Evolutionary conservation across 2,113 vertebrate species (phyloP).

Genomic region (Excalfactoria chinensis): DNA sequence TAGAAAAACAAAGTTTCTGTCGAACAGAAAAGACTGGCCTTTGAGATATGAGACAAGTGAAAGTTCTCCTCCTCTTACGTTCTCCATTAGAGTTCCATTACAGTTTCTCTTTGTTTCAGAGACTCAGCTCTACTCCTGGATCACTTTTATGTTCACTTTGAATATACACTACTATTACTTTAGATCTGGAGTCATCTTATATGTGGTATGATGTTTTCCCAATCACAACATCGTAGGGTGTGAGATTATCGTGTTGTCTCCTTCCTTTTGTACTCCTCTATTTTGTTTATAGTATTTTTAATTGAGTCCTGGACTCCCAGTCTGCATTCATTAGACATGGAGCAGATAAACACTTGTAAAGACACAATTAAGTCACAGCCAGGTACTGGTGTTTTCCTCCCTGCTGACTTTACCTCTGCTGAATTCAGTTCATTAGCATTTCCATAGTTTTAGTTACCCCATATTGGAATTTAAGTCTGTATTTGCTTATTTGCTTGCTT

Average conservation of each 20-base stretch:
- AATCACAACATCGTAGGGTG: background rate
- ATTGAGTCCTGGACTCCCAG: conserved; percentile 63
- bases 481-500: conserved; percentile 33
- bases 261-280: conserved; percentile 9
- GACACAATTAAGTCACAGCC: conserved; percentile 67
- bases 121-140: background rate
- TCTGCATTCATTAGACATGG: conserved; percentile 53
- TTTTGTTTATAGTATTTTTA: conserved; percentile 61
- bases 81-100: background rate
- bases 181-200: background rate
- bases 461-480: conserved; percentile 14
- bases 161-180: background rate
- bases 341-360: conserved; percentile 60
- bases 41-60: background rate
- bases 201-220: background rate
- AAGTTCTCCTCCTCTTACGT: background rate
- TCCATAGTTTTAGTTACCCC: conserved; percentile 47
- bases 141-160: background rate
- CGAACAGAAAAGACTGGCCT: background rate
- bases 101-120: background rate
- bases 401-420: conserved; percentile 54
- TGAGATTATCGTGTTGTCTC: background rate
- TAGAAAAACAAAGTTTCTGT: background rate
- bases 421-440: conserved; percentile 56
- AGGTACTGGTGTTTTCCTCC: conserved; percentile 60